Evolutionary conservation across 2,113 vertebrate species (phyloP).

Genomic region (Heteronetta atricapilla): DNA sequence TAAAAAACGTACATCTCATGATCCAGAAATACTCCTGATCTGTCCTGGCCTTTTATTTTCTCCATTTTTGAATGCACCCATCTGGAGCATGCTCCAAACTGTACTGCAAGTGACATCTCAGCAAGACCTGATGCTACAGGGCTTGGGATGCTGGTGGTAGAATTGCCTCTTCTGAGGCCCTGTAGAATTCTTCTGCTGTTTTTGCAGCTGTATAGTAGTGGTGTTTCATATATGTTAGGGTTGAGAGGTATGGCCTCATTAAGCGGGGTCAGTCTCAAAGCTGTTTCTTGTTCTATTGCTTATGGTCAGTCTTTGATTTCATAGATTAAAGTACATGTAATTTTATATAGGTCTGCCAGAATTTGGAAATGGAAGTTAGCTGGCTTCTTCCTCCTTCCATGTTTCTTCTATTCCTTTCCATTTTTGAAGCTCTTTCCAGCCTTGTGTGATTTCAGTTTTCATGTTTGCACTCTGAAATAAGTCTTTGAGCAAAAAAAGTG

Average conservation of each 20-base stretch:
- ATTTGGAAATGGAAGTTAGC: neutral
- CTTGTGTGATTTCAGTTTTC: neutral
- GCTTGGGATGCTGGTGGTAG: neutral
- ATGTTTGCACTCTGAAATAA: neutral
- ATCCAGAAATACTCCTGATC: neutral
- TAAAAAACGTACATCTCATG: neutral
- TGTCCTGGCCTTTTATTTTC: neutral
- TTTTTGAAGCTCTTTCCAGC: neutral
- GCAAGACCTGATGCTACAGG: neutral
- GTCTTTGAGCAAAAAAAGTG: neutral
- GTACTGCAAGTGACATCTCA: rapidly evolving
- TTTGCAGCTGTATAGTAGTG: neutral
- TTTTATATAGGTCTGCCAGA: neutral
- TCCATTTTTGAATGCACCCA: neutral
- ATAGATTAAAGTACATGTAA: neutral
- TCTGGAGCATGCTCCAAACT: neutral
- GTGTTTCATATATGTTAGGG: neutral
- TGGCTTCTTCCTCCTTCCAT: neutral
- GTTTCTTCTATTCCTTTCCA: neutral
- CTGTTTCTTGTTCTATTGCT: neutral
- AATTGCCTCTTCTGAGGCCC: neutral
- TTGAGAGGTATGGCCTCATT: neutral
- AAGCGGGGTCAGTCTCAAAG: neutral
- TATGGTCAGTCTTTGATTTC: neutral
- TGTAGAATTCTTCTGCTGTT: neutral